These are phyloP conservation scores for Okapia johnstoni DNA, from an alignment of 2,113 vertebrate species.

Conservation along the genomic window DNA sequence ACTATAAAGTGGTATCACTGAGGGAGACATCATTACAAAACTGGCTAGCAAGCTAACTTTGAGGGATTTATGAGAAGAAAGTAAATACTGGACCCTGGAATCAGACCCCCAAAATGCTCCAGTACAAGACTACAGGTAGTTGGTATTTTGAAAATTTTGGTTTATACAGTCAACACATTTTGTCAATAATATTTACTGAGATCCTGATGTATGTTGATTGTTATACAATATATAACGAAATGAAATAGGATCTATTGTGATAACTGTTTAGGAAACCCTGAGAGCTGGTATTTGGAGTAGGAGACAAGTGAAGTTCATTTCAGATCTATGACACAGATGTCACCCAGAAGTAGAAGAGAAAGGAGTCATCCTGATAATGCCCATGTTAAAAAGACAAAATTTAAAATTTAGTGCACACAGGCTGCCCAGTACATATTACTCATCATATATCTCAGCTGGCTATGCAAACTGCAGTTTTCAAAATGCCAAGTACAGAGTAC, in stretches of 20 bases:
- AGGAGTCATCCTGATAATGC: neutral
- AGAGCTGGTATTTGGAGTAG: neutral
- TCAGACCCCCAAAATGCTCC: neutral
- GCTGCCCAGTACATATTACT: neutral
- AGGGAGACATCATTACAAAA: neutral
- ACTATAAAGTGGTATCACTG: neutral
- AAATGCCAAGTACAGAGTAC: neutral
- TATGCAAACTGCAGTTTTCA: neutral
- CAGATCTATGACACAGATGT: neutral
- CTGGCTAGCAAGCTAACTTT: neutral
- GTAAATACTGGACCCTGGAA: neutral
- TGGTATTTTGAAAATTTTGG: neutral
- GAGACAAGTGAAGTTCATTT: neutral
- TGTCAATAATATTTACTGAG: neutral
- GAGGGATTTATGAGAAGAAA: neutral
- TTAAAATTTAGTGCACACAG: neutral
- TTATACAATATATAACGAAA: neutral
- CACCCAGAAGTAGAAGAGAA: neutral
- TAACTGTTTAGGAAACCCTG: neutral
- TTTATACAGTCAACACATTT: neutral
- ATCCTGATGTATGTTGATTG: neutral
- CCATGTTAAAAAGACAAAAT: neutral
- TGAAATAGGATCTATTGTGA: neutral
- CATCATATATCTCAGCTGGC: neutral
- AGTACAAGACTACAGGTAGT: neutral